Conservation (phyloP, 2,888 invertebrate species). For the Mayetiola destructor region DNA sequence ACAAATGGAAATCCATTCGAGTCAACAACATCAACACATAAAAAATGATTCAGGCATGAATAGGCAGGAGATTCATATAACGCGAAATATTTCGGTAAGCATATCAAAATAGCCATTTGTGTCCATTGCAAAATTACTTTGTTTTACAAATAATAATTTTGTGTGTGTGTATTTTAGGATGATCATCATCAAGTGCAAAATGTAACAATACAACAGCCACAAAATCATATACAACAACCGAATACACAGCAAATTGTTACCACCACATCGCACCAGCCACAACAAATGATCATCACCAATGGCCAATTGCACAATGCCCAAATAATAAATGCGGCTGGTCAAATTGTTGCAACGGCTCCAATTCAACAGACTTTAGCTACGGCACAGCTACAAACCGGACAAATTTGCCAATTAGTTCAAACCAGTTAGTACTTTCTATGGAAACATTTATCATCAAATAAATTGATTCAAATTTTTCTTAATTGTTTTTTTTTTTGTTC, state of each 20-base stretch:
- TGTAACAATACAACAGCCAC: conserved; percentile 6
- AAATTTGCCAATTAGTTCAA: conserved; percentile 21
- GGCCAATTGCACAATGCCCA: conserved; percentile 28
- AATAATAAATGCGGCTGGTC: conserved; percentile 30
- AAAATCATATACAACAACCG: conserved; percentile 10
- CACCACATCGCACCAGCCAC: conserved; percentile 16
- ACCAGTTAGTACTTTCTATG: conserved; percentile 17
- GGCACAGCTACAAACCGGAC: conserved; percentile 28
- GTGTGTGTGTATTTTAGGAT: too few species aligned
- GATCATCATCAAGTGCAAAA: neutral
- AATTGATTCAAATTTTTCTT: neutral
- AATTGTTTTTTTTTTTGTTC: neutral
- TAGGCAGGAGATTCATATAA: conserved; percentile 14
- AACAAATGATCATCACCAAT: conserved; percentile 30
- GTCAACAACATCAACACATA: conserved; percentile 17
- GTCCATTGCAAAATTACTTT: conserved; percentile 9
- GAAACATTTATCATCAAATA: neutral
- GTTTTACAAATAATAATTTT: too few species aligned
- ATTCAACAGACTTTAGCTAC: conserved; percentile 25
- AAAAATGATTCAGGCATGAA: neutral
- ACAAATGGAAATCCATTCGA: conserved; percentile 18
- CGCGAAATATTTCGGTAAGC: neutral
- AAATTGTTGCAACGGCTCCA: conserved; percentile 28
- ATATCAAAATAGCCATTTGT: too few species aligned
- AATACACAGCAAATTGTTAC: conserved; percentile 8